Conservation (phyloP, 2,113 vertebrate genomes). For the Aphelocoma coerulescens region DNA sequence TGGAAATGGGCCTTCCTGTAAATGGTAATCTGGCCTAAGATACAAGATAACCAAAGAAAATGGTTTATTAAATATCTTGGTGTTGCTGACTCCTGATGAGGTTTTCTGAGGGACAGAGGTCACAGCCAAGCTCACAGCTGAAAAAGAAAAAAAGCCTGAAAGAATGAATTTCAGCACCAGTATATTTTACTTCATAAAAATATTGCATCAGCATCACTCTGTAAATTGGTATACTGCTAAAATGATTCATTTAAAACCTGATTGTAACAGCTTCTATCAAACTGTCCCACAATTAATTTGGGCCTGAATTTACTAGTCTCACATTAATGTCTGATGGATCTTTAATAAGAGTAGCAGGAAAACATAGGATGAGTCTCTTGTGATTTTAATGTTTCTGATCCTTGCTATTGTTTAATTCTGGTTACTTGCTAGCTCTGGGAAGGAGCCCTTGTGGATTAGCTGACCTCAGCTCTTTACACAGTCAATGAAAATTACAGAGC, state of each 20-base stretch:
- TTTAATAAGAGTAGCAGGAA: neutral
- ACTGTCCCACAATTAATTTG: neutral
- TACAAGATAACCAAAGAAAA: neutral
- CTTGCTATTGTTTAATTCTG: slow-evolving; percentile 41
- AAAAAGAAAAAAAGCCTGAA: neutral
- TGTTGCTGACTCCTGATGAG: neutral
- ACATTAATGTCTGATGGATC: neutral
- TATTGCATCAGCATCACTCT: neutral
- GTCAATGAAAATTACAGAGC: slow-evolving; percentile 47
- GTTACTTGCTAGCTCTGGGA: slow-evolving; percentile 36
- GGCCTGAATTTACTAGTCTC: neutral
- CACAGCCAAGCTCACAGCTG: neutral
- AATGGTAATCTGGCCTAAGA: neutral
- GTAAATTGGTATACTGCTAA: neutral
- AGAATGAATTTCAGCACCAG: neutral
- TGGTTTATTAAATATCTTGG: neutral
- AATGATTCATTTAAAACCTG: neutral
- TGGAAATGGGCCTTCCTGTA: neutral
- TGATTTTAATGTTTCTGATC: neutral
- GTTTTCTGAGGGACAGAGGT: neutral
- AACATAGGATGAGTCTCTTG: neutral
- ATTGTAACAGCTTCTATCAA: neutral
- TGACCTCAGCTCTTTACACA: slow-evolving; percentile 49
- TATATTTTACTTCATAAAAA: neutral
- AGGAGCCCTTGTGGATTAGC: slow-evolving; percentile 41